Evolutionary conservation across 2,797 vertebrate species (phyloP), one percentile per base, ranked within the genome.

Genomic region (Danio kyathit): DNA sequence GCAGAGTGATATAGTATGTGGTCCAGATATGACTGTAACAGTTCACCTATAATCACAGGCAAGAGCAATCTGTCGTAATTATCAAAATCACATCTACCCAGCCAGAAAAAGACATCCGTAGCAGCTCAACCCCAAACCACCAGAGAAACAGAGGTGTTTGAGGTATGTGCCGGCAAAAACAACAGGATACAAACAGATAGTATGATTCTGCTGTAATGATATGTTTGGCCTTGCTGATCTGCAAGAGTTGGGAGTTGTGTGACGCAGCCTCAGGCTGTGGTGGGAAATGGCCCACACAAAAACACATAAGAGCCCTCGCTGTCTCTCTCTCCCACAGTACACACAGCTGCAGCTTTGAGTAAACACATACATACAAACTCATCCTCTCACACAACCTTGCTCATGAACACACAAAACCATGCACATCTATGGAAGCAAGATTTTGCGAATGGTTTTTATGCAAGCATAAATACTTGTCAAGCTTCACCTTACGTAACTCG

Each of bases 201-300:
- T 75, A 14, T 46, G 41, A 76, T 52, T 75, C 54, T 65, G 19
- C 56, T 54, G 17, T 76, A 76, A 82, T 76, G 73, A 82, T 70
- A 76, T 76, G 72, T 67, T 81, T 75, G 80, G 63, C 71, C 72
- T 69, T 59, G 72, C 54, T 69, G 63, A 75, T 54, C 60, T 38
- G 48, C 7, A 43, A 82, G 66, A 72, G 16, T 69, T 21, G 38
- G 74, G 51, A 41, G 43, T 29, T 67, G 49, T 82, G 80, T 70
- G 40, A 41, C 0, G 38, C 46, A 41, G 48, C 77, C 64, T 46
- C 16, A 49, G 75, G 61, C 76, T 76, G 29, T 76, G 65, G 73
- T 76, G 65, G 54, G 46, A 76, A 76, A 41, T 49, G 29, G 71
- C 44, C 70, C 1, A 11, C 57, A 70, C 29, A 14, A 48, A 81